A percentile compares a stretch with the other conserved stretches of the same genome.
Conservation (phyloP, 2,888 invertebrate species). For the Cataglyphis altisquamis region DNA sequence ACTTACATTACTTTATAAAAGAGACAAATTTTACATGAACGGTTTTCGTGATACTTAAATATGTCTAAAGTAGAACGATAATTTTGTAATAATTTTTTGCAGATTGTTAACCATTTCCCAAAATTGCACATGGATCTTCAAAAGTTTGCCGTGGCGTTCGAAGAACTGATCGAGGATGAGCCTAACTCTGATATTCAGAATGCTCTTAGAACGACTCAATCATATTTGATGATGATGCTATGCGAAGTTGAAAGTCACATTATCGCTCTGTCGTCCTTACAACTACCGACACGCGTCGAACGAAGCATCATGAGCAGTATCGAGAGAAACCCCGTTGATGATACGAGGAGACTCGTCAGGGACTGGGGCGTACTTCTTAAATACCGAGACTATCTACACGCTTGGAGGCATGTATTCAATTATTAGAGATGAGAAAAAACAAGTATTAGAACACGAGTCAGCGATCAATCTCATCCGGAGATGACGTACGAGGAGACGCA, state of each 20-base stretch:
- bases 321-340: constrained; percentile 64
- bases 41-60: not conserved
- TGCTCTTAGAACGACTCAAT: constrained; percentile 83
- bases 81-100: constrained; percentile 48
- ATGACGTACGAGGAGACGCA: constrained; percentile 19
- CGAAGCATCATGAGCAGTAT: constrained; percentile 81
- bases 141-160: constrained; percentile 87
- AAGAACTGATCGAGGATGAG: constrained; percentile 86
- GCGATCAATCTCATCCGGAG: not conserved
- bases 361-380: constrained; percentile 85
- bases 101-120: constrained; percentile 88
- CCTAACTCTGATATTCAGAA: constrained; percentile 85
- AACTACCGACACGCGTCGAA: constrained; percentile 78
- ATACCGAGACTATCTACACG: constrained; percentile 84
- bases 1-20: not conserved
- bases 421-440: constrained; percentile 64
- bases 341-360: constrained; percentile 82
- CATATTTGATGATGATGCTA: constrained; percentile 85
- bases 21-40: constrained; percentile 1
- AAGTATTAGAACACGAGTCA: not conserved
- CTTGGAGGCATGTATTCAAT: constrained; percentile 83
- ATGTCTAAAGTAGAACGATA: not conserved
- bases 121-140: constrained; percentile 88
- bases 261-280: constrained; percentile 71
- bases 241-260: constrained; percentile 88